phyloP scores from a whole-genome alignment of 2,113 vertebrate genomes.

The Charina bottae region DNA sequence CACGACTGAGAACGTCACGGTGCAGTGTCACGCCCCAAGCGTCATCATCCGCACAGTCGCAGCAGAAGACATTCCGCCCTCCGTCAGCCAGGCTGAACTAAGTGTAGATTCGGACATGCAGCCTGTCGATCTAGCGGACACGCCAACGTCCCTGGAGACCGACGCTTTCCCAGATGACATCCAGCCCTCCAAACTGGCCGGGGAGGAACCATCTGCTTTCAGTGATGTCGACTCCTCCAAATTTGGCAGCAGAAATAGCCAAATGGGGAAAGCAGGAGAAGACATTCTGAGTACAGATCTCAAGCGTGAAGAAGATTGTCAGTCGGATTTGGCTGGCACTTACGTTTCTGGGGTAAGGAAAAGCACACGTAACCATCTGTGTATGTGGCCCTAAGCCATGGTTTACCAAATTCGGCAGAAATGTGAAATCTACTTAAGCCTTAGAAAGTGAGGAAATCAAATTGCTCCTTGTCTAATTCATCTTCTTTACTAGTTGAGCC shows the following conservation, averaged over 20 bases:
- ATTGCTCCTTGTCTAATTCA: not conserved
- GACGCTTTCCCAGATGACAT: constrained; percentile 76
- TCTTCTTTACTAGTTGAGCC: not conserved
- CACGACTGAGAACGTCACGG: constrained; percentile 85
- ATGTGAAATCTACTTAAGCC: not conserved
- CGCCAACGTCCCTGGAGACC: constrained; percentile 71
- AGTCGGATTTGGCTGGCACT: constrained; percentile 69
- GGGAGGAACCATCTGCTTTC: constrained; percentile 67
- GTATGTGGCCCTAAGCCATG: not conserved
- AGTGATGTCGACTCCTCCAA: constrained; percentile 70
- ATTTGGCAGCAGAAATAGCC: constrained; percentile 74
- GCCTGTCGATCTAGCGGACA: constrained; percentile 70
- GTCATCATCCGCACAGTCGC: constrained; percentile 95
- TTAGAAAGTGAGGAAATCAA: not conserved
- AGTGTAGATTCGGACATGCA: constrained; percentile 76
- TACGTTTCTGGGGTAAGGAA: constrained; percentile 78
- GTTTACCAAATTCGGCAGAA: not conserved
- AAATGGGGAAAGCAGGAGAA: constrained; percentile 72
- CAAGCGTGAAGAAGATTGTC: constrained; percentile 71
- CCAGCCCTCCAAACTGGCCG: constrained; percentile 72
- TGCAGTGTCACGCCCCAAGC: constrained; percentile 86
- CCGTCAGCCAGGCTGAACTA: constrained; percentile 84
- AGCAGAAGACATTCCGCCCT: constrained; percentile 83
- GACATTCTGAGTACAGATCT: constrained; percentile 69
- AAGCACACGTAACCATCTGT: not conserved